Conservation (phyloP, 1,140 invertebrate species). For the Schlechtendalia chinensis region DNA sequence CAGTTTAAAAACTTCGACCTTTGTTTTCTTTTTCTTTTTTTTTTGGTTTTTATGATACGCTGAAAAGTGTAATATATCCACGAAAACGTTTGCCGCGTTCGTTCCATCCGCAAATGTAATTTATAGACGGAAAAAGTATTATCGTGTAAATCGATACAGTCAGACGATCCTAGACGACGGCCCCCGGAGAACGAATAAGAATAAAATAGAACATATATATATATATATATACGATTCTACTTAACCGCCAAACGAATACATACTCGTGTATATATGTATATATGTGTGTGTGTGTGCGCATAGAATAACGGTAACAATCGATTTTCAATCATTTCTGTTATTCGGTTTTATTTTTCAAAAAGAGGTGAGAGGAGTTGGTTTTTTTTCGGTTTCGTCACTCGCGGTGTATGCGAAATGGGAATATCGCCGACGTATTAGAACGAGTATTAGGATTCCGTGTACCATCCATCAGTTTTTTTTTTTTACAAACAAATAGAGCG, state of each 20-base stretch:
- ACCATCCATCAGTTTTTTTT: background rate
- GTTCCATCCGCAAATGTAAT: background rate
- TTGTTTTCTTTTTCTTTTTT: background rate
- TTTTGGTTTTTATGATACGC: background rate
- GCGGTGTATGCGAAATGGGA: background rate
- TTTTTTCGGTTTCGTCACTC: conserved; percentile 1
- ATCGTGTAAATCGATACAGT: background rate
- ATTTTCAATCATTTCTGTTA: conserved; percentile 7
- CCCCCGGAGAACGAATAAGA: no score
- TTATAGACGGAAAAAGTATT: background rate
- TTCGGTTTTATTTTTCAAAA: no score
- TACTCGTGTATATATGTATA: background rate
- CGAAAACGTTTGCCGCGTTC: background rate
- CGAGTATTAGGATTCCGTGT: background rate
- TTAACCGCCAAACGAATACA: background rate
- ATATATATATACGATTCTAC: no score
- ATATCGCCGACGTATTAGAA: background rate
- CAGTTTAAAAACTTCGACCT: background rate
- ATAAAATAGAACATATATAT: background rate
- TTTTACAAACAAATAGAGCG: background rate
- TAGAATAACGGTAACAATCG: background rate
- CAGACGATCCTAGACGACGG: no score
- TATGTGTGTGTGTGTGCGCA: no score
- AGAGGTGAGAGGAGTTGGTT: no score
- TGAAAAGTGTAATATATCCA: background rate